Percentiles rank a stretch among this genome's conserved stretches.
These are phyloP conservation scores for Drosophila subsilvestris DNA, from an alignment of 2,888 invertebrate species.

Conservation along the genomic window DNA sequence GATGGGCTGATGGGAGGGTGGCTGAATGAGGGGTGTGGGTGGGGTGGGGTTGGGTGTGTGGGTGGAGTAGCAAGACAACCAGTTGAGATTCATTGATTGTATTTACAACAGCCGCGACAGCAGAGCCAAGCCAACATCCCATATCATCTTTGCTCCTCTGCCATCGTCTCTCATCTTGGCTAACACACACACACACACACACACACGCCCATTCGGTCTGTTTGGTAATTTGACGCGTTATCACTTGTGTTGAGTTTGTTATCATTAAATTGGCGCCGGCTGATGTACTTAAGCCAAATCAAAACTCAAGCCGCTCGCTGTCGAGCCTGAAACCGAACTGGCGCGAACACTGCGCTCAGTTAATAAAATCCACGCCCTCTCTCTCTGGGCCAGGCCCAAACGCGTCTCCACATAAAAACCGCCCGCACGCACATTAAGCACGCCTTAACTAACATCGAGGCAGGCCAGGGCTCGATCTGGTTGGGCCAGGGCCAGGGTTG, in stretches of 20 bases:
- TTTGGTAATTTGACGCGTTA: slow-evolving; percentile 81
- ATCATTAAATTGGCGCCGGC: slow-evolving; percentile 75
- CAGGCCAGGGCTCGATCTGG: slow-evolving; percentile 5
- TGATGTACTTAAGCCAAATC: slow-evolving; percentile 74
- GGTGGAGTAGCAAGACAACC: slow-evolving; percentile 64
- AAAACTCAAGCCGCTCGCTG: slow-evolving; percentile 49
- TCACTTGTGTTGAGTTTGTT: slow-evolving; percentile 80
- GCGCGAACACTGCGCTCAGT: slow-evolving; percentile 53
- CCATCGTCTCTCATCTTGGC: neutral
- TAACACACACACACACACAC: slow-evolving; percentile 12
- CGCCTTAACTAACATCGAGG: slow-evolving; percentile 47
- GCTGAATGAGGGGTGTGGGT: too few species aligned
- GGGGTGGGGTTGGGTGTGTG: slow-evolving; percentile 12
- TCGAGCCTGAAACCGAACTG: slow-evolving; percentile 6
- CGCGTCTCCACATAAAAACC: slow-evolving; percentile 13
- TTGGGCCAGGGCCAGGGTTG: too few species aligned
- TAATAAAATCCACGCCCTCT: slow-evolving; percentile 65
- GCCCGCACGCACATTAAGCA: slow-evolving; percentile 60
- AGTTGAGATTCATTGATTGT: slow-evolving; percentile 81
- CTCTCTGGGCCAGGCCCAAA: slow-evolving; percentile 8
- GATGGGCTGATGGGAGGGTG: too few species aligned
- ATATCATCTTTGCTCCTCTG: neutral
- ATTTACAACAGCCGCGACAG: slow-evolving; percentile 75
- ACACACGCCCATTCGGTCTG: slow-evolving; percentile 22
- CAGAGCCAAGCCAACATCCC: slow-evolving; percentile 5